Conservation (phyloP, 2,888 invertebrate species). For the Sinhomidia bicolor region DNA sequence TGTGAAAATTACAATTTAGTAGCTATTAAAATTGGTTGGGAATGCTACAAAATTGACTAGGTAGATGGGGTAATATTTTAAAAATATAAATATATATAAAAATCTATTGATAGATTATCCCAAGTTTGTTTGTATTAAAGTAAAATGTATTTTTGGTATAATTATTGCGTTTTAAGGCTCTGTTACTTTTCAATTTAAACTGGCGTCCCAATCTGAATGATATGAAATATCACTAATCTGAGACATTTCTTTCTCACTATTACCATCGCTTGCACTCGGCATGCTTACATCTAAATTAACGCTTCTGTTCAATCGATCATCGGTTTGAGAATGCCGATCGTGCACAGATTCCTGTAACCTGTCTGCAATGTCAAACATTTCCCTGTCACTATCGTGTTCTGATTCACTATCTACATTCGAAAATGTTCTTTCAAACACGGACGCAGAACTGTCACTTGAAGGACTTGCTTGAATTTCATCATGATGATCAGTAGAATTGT, state of each 20-base stretch:
- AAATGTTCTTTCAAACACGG: neutral
- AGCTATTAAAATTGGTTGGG: too few relatives aligned
- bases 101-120: too few relatives aligned
- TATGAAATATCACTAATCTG: slow-evolving; percentile 46
- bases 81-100: too few relatives aligned
- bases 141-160: too few relatives aligned
- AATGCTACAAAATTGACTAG: too few relatives aligned
- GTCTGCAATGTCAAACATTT: slow-evolving; percentile 12
- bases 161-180: too few relatives aligned
- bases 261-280: slow-evolving; percentile 13
- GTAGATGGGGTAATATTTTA: too few relatives aligned
- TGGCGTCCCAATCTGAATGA: slow-evolving; percentile 26
- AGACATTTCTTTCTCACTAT: slow-evolving; percentile 25
- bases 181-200: neutral
- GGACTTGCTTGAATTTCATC: neutral
- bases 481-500: neutral
- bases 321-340: neutral
- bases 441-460: slow-evolving; percentile 18
- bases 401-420: neutral
- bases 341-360: neutral
- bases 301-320: neutral
- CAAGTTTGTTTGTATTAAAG: too few relatives aligned
- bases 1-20: too few relatives aligned
- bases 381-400: slow-evolving; percentile 10
- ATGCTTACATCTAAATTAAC: slow-evolving; percentile 56